Percentiles rank a stretch among this genome's conserved stretches.
These are phyloP conservation scores for Plumapathes pennacea DNA, from an alignment of 92 coral and sea anemone species.

Conservation along the genomic window DNA sequence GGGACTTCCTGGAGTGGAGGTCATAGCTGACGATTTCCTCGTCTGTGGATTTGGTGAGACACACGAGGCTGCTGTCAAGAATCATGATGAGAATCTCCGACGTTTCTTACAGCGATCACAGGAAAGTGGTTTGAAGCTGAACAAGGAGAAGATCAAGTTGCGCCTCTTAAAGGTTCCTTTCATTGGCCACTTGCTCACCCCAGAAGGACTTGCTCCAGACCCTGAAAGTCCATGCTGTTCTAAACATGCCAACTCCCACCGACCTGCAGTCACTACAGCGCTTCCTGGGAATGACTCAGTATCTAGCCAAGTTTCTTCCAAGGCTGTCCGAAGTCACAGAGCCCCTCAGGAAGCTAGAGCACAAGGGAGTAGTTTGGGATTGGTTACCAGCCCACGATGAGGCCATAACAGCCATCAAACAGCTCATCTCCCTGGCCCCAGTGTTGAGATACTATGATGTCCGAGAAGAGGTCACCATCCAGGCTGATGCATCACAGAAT, in stretches of 20 bases:
- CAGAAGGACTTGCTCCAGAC: slow-evolving; percentile 24
- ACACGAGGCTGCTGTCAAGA: too few relatives aligned
- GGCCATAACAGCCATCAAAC: slow-evolving; percentile 7
- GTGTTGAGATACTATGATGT: slow-evolving; percentile 15
- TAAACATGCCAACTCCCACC: slow-evolving; percentile 7
- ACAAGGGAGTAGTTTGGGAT: slow-evolving; percentile 20
- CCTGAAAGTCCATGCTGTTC: slow-evolving; percentile 27
- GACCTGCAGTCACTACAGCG: slow-evolving; percentile 14
- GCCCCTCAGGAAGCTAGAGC: slow-evolving; percentile 15
- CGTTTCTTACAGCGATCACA: slow-evolving; percentile 36
- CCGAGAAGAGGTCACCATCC: slow-evolving; percentile 8
- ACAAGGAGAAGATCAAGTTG: slow-evolving; percentile 22
- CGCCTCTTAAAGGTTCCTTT: slow-evolving; percentile 23
- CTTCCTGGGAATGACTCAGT: slow-evolving; percentile 11
- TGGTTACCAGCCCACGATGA: slow-evolving; percentile 18
- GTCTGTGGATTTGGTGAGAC: too few relatives aligned
- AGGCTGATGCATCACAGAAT: slow-evolving; percentile 18
- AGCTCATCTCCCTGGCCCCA: slow-evolving; percentile 16
- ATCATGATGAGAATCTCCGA: slow-evolving; percentile 21
- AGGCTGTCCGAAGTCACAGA: slow-evolving; percentile 19
- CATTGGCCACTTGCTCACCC: slow-evolving; percentile 25
- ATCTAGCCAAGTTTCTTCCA: slow-evolving; percentile 28
- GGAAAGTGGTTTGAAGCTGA: slow-evolving; percentile 29
- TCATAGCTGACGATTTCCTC: too few relatives aligned
- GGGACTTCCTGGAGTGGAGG: too few relatives aligned